Conservation (phyloP, 2,113 vertebrate species). For the Puntigrus tetrazona region DNA sequence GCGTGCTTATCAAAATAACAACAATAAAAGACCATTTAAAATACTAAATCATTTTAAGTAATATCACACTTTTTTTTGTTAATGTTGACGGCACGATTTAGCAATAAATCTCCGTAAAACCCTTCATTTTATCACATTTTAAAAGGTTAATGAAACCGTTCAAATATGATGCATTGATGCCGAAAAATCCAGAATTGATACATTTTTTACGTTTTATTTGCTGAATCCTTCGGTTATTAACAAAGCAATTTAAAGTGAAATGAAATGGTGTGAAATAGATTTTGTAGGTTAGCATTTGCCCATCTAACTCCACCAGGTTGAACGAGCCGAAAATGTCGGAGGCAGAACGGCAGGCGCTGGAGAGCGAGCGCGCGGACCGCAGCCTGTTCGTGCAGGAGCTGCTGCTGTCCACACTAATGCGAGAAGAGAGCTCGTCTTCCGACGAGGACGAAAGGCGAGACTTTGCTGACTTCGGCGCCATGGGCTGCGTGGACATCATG, state of each 20-base stretch:
- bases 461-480: constrained; percentile 97
- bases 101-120: no score
- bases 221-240: no score
- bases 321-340: constrained; percentile 98
- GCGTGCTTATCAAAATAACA: background rate
- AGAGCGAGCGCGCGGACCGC: constrained; percentile 92
- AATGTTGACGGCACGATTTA: background rate
- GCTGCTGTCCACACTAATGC: constrained; percentile 94
- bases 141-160: no score
- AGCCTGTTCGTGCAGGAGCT: constrained; percentile 99
- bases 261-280: no score
- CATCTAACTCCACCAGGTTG: constrained; percentile 77
- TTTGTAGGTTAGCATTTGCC: background rate
- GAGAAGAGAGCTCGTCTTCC: constrained; percentile 95
- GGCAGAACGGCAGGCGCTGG: constrained; percentile 90
- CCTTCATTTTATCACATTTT: no score
- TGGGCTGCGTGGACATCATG: constrained; percentile 99
- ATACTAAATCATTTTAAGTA: background rate
- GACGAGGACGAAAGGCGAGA: constrained; percentile 97
- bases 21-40: background rate
- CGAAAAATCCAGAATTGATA: no score
- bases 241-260: no score
- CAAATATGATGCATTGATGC: background rate
- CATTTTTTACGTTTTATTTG: no score
- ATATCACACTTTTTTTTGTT: background rate